These are phyloP conservation scores for Orbicella faveolata DNA, from an alignment of 64 coral and sea anemone genomes.

Conservation along the genomic window DNA sequence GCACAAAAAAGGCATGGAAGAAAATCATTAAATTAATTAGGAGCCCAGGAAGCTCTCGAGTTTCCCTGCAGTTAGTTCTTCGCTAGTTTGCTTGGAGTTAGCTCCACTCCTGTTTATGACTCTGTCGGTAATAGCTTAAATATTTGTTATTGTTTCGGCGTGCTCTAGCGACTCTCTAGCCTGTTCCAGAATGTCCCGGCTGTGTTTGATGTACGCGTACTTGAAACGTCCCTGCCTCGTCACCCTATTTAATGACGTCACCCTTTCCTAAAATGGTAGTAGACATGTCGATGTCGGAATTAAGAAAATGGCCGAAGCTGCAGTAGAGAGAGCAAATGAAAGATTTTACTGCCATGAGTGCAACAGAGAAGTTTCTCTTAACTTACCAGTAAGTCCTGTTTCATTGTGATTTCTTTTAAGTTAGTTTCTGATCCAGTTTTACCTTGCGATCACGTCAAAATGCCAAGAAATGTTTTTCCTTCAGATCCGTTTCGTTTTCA, in stretches of 20 bases:
- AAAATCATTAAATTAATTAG: no score
- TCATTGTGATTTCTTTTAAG: neutral
- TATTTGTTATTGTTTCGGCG: no score
- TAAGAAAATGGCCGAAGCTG: constrained; percentile 82
- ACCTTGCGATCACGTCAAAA: neutral
- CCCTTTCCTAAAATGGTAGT: constrained; percentile 4
- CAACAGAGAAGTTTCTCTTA: constrained; percentile 83
- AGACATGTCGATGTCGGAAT: constrained; percentile 19
- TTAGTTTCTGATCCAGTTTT: neutral
- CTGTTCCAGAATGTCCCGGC: no score
- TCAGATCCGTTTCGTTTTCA: constrained; percentile 2
- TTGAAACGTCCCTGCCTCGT: neutral
- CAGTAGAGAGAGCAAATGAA: constrained; percentile 74
- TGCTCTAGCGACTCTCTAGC: no score
- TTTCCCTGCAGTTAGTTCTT: no score
- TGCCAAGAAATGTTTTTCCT: neutral
- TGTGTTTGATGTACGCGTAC: neutral
- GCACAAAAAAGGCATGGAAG: no score
- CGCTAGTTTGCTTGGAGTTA: no score
- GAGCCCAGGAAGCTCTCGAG: no score
- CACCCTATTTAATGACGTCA: constrained; percentile 34
- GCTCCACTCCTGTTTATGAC: no score
- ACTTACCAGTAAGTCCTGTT: constrained; percentile 65
- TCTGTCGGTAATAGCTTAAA: no score
- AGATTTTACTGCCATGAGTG: constrained; percentile 89